A percentile compares a stretch with the other conserved stretches of the same genome.
Conservation (phyloP, 2,797 vertebrate genomes). For the Pampus argenteus region DNA sequence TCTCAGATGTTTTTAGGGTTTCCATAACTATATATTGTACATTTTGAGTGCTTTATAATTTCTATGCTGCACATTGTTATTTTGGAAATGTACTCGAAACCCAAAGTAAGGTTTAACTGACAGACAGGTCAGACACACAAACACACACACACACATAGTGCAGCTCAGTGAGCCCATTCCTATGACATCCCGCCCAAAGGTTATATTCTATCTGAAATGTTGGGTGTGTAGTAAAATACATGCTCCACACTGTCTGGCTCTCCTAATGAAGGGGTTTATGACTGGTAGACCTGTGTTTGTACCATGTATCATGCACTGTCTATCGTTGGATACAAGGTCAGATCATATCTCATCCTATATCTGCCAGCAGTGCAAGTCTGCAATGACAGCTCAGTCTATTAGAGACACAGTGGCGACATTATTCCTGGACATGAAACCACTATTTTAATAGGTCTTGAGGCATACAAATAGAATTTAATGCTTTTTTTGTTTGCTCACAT, state of each 20-base stretch:
- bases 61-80: slow-evolving; percentile 87
- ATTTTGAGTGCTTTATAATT: slow-evolving; percentile 88
- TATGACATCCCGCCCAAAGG: slow-evolving; percentile 85
- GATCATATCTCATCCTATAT: slow-evolving; percentile 67
- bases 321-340: slow-evolving; percentile 68
- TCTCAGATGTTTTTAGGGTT: slow-evolving; percentile 83
- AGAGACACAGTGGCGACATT: slow-evolving; percentile 44
- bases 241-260: slow-evolving; percentile 87
- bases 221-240: slow-evolving; percentile 89
- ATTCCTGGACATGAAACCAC: slow-evolving; percentile 19
- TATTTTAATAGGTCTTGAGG: slow-evolving; percentile 6
- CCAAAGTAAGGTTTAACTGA: slow-evolving; percentile 88
- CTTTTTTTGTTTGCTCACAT: slow-evolving; percentile 24
- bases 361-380: slow-evolving; percentile 45
- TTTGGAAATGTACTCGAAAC: slow-evolving; percentile 87
- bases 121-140: slow-evolving; percentile 75
- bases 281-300: slow-evolving; percentile 80
- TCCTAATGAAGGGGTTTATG: slow-evolving; percentile 87
- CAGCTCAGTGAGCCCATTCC: slow-evolving; percentile 72
- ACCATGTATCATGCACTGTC: slow-evolving; percentile 77
- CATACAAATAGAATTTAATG: slow-evolving; percentile 12
- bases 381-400: slow-evolving; percentile 24
- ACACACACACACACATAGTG: slow-evolving; percentile 53
- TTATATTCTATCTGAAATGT: slow-evolving; percentile 89
- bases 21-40: slow-evolving; percentile 88